Conservation (phyloP, 2,113 vertebrate genomes). For the Stigmatopora argus region DNA sequence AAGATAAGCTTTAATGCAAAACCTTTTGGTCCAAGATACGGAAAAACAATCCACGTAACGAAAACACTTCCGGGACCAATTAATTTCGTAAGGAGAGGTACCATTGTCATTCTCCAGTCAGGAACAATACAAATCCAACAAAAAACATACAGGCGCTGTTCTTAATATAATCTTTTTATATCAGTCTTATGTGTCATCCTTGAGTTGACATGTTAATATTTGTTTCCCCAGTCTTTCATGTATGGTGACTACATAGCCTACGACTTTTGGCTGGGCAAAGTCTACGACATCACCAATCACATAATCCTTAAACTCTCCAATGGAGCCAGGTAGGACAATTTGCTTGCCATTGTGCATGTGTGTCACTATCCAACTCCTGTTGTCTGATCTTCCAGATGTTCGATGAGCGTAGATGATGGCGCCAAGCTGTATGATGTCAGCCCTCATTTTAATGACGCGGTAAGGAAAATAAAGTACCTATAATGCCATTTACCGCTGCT, state of each 20-base stretch:
- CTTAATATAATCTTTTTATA: no score
- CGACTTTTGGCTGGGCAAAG: slow-evolving; percentile 97
- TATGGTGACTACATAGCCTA: slow-evolving; percentile 97
- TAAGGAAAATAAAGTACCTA: slow-evolving; percentile 51
- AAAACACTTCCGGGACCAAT: no score
- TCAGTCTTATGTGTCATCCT: background rate
- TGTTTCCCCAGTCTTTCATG: slow-evolving; percentile 83
- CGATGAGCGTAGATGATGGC: slow-evolving; percentile 96
- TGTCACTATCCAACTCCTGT: background rate
- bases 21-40: no score
- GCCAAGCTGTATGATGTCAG: slow-evolving; percentile 96
- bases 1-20: no score
- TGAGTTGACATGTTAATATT: background rate
- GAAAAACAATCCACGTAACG: no score
- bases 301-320: slow-evolving; percentile 96
- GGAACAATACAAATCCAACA: no score
- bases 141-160: no score
- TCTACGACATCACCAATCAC: slow-evolving; percentile 96
- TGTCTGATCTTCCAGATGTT: slow-evolving; percentile 76
- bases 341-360: background rate
- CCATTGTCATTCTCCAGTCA: no score
- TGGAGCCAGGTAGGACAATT: slow-evolving; percentile 82
- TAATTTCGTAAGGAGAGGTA: no score
- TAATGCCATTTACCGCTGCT: background rate
- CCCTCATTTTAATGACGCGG: slow-evolving; percentile 94